A percentile compares a stretch with the other conserved stretches of the same genome.
phyloP scores from a whole-genome alignment of 2,888 invertebrate species.

The Lasius platythorax region DNA sequence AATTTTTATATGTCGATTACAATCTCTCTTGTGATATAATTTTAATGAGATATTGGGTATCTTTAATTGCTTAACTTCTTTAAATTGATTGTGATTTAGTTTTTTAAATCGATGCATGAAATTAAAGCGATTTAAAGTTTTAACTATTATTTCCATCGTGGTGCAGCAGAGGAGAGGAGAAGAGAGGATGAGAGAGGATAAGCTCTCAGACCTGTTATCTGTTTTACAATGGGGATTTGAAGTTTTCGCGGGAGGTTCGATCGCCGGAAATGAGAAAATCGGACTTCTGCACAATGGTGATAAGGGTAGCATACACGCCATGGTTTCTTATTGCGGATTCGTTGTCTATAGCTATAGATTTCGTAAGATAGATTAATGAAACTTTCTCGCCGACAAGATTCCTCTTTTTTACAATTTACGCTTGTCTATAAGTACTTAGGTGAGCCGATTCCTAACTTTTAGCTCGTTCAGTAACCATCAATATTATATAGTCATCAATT shows the following conservation, averaged over 20 bases:
- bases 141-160: neutral
- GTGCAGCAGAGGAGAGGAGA: neutral
- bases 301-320: constrained; percentile 57
- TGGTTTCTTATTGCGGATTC: constrained; percentile 49
- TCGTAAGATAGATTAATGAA: constrained; percentile 34
- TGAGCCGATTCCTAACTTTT: neutral
- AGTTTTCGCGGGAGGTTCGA: constrained; percentile 56
- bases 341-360: constrained; percentile 29
- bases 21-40: neutral
- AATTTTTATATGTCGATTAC: neutral
- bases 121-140: constrained; percentile 21
- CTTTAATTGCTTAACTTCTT: constrained; percentile 7
- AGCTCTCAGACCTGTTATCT: constrained; percentile 33
- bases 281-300: constrained; percentile 55
- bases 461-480: neutral
- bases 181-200: neutral
- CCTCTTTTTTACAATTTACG: neutral
- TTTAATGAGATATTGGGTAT: constrained; percentile 1
- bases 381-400: neutral
- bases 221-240: constrained; percentile 31
- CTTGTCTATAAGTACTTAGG: neutral
- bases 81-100: neutral
- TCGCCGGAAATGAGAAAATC: constrained; percentile 66
- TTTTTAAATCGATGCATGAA: neutral
- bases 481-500: neutral